Evolutionary conservation across 1,140 invertebrate species (phyloP), one percentile per base, ranked within the genome.

Genomic region (Phymastichus coffea): DNA sequence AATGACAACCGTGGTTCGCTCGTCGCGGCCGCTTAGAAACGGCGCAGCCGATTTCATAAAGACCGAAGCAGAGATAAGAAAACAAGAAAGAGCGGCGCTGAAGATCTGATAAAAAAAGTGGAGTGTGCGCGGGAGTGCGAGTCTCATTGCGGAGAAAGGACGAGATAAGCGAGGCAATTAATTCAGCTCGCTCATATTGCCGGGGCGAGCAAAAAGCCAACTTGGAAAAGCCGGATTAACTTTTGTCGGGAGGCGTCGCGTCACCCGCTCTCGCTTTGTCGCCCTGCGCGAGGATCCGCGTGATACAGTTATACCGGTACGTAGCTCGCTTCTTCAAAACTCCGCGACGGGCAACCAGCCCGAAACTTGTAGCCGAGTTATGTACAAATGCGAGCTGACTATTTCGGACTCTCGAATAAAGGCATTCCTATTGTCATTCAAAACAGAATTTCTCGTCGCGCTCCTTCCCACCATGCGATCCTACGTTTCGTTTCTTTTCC

Each of bases 141-240:
- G n/a, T n/a, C n/a, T n/a, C n/a, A n/a, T n/a, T n/a, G n/a, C n/a
- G n/a, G n/a, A n/a, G n/a, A n/a, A 28, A 30, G 14, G 25, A 41
- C 25, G 8, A 41, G 44, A 49, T 57, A 17, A 43, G 37, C 26
- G n/a, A 6, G 4, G 25, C 44, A 51, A 58, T 58, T 58, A 57
- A 57, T 51, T 51, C 47, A 43, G 35, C 17, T n/a, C n/a, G n/a
- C n/a, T n/a, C n/a, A n/a, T n/a, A n/a, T n/a, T 30, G 19, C 28
- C 47, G 19, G 10, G 22, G 41, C 41, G 10, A 33, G 19, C 15
- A 46, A 56, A 56, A 48, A 37, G 26, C 6, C 15, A 10, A 23
- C 3, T 26, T 15, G 17, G n/a, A 56, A 48, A 28, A 28, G 44
- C 43, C 43, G 33, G 54, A 57, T 57, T 41, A 57, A 57, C 46